Conservation (phyloP, 2,888 invertebrate species). For the Hedychridium roseum region DNA sequence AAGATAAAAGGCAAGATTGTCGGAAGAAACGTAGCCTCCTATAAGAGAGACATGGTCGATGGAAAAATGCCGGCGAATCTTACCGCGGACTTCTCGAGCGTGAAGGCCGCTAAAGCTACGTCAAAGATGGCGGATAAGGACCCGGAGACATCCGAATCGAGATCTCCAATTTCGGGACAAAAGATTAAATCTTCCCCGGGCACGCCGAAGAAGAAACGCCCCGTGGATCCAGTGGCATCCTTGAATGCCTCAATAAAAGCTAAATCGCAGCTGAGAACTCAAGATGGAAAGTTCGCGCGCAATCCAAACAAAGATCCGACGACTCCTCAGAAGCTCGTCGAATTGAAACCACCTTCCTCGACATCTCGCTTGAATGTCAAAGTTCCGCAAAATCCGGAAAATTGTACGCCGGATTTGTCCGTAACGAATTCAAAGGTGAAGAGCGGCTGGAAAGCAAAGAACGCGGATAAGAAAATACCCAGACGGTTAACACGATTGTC, state of each 20-base stretch:
- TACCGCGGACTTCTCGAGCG: no score
- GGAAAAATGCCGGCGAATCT: no score
- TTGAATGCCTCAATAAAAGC: slow-evolving; percentile 53
- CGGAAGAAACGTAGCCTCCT: no score
- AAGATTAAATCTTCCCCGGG: no score
- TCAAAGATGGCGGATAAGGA: no score
- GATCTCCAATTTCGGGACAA: no score
- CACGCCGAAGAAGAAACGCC: slow-evolving; percentile 26
- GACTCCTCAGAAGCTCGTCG: slow-evolving; percentile 15
- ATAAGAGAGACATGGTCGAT: no score
- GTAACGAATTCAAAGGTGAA: slow-evolving; percentile 36
- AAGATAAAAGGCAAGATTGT: slow-evolving; percentile 9
- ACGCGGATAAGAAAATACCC: slow-evolving; percentile 14
- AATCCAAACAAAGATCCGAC: slow-evolving; percentile 35
- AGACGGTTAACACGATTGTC: slow-evolving; percentile 42
- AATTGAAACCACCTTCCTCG: not conserved
- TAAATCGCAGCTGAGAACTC: slow-evolving; percentile 48
- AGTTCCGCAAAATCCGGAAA: not conserved
- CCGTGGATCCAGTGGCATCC: slow-evolving; percentile 42
- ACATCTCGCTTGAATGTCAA: not conserved
- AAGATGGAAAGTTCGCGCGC: slow-evolving; percentile 55
- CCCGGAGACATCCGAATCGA: no score
- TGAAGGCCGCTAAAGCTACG: no score
- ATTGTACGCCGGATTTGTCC: slow-evolving; percentile 5
- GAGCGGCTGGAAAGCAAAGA: slow-evolving; percentile 11